These are phyloP conservation scores for Papilio polyxenes DNA, from an alignment of 1,140 invertebrate genomes.

Conservation along the genomic window DNA sequence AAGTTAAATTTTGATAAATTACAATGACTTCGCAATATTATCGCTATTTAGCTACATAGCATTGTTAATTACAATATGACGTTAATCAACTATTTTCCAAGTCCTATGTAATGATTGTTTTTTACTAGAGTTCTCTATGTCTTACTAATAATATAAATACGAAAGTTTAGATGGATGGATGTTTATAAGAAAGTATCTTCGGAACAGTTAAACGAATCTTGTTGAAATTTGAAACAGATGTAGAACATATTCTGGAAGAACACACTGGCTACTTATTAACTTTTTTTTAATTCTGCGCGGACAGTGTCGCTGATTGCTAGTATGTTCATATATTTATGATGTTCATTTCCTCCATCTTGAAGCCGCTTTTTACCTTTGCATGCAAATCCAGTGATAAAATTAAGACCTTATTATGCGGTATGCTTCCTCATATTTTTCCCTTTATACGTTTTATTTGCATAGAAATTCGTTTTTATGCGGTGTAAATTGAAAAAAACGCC, in stretches of 20 bases:
- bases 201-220: too few relatives aligned
- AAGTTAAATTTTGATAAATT: neutral
- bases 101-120: neutral
- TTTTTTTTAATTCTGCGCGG: too few relatives aligned
- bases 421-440: neutral
- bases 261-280: too few relatives aligned
- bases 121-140: neutral
- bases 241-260: too few relatives aligned
- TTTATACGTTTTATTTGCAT: conserved; percentile 12
- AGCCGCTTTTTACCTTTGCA: conserved; percentile 3
- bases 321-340: conserved; percentile 10
- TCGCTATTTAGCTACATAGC: too few relatives aligned
- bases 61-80: too few relatives aligned
- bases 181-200: too few relatives aligned
- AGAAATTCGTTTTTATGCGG: neutral
- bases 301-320: too few relatives aligned
- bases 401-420: neutral
- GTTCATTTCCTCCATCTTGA: neutral
- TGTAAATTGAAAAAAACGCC: neutral
- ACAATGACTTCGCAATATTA: neutral
- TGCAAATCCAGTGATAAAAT: conserved; percentile 16
- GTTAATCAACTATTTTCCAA: neutral
- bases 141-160: too few relatives aligned
- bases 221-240: too few relatives aligned
- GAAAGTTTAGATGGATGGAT: too few relatives aligned